These are phyloP conservation scores for Volucella inflata DNA, from an alignment of 2,888 invertebrate species.

Conservation along the genomic window DNA sequence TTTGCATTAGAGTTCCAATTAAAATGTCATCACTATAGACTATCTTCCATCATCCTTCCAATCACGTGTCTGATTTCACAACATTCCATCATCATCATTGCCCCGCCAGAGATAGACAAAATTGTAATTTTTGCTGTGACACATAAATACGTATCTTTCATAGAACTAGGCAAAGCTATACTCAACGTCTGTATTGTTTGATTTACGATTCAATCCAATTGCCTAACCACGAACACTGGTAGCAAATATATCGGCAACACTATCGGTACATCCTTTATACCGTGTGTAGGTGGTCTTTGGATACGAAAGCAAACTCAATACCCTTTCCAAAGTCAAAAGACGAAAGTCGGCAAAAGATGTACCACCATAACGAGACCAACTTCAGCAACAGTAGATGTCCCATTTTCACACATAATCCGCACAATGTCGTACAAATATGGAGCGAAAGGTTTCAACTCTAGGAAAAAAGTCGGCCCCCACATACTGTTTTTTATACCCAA, in stretches of 20 bases:
- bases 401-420: constrained; percentile 62
- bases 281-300: constrained; percentile 64
- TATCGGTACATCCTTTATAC: not conserved
- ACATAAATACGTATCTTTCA: too few relatives aligned
- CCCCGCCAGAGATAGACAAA: too few relatives aligned
- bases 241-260: constrained; percentile 26
- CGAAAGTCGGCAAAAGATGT: constrained; percentile 42
- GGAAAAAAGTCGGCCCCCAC: constrained; percentile 30
- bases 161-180: too few relatives aligned
- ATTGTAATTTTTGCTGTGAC: too few relatives aligned
- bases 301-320: constrained; percentile 29
- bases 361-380: constrained; percentile 41
- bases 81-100: too few relatives aligned
- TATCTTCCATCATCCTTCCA: too few relatives aligned
- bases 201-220: constrained; percentile 66
- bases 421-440: constrained; percentile 52
- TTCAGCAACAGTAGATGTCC: constrained; percentile 50
- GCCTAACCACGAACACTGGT: constrained; percentile 30
- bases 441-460: constrained; percentile 53
- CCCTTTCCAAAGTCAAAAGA: constrained; percentile 43
- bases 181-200: constrained; percentile 22
- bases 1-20: too few relatives aligned
- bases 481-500: not conserved
- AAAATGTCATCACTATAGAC: too few relatives aligned
- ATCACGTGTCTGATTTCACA: too few relatives aligned